Percentiles rank a stretch among this genome's conserved stretches.
phyloP scores from a whole-genome alignment of 2,113 vertebrate species.

The Nerophis lumbriciformis region DNA sequence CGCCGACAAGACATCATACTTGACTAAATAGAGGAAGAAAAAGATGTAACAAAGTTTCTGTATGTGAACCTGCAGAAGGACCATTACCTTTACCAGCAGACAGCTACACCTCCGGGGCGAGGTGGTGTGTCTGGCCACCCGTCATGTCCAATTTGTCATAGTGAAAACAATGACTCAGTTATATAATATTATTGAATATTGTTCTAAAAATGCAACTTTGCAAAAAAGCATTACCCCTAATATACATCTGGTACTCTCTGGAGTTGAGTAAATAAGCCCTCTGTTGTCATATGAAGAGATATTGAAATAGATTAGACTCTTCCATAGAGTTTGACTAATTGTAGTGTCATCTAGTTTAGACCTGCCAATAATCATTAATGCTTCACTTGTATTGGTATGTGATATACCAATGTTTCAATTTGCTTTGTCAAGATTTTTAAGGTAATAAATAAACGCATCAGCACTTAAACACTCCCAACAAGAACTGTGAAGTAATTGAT shows the following conservation, averaged over 20 bases:
- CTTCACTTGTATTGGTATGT: constrained; percentile 7
- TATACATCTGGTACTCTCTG: not conserved
- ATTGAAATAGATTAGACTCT: not conserved
- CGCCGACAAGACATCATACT: too few species aligned
- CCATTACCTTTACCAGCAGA: too few species aligned
- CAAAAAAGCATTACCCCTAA: not conserved
- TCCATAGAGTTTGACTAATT: not conserved
- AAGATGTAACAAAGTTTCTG: too few species aligned
- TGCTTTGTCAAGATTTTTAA: constrained; percentile 1
- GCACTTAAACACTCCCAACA: constrained; percentile 6
- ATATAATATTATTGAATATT: too few species aligned
- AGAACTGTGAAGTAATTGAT: constrained; percentile 25
- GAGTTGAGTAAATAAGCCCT: not conserved
- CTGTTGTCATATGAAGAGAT: not conserved
- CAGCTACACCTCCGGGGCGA: too few species aligned
- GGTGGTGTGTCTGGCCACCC: too few species aligned
- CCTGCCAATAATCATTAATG: constrained; percentile 7
- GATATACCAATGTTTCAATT: constrained; percentile 21
- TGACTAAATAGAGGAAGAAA: too few species aligned
- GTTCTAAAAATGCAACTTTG: too few species aligned
- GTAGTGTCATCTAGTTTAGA: constrained; percentile 4
- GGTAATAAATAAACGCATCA: constrained; percentile 13
- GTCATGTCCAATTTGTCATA: too few species aligned
- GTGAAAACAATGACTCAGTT: too few species aligned
- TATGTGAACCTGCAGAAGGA: too few species aligned